These are phyloP conservation scores for Andrena camellia DNA, from an alignment of 2,888 invertebrate genomes.

Conservation along the genomic window DNA sequence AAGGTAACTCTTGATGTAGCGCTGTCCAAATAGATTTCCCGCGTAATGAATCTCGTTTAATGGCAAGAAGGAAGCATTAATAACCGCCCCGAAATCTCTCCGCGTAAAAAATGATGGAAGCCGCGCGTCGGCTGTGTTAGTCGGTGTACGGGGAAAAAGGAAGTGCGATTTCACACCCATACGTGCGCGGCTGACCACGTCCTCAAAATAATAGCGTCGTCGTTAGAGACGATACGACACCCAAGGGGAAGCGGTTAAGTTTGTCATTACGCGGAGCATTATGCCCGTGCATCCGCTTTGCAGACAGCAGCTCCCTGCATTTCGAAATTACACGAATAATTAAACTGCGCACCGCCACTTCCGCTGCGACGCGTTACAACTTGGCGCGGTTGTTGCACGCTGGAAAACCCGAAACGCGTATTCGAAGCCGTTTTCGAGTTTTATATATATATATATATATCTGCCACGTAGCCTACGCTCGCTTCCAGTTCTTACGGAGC, in stretches of 20 bases:
- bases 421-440: neutral
- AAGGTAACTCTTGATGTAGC: neutral
- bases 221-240: conserved; percentile 64
- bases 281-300: conserved; percentile 63
- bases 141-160: conserved; percentile 37
- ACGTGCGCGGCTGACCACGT: conserved; percentile 41
- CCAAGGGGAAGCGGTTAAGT: conserved; percentile 71
- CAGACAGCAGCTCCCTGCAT: conserved; percentile 51
- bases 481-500: neutral
- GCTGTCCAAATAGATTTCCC: conserved; percentile 11
- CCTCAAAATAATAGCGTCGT: conserved; percentile 64
- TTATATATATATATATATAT: neutral
- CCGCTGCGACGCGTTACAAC: conserved; percentile 49
- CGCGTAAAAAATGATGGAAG: conserved; percentile 27
- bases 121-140: neutral
- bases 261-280: conserved; percentile 70
- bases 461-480: neutral
- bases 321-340: conserved; percentile 69
- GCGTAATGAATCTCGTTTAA: conserved; percentile 11
- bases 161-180: conserved; percentile 53
- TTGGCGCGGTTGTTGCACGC: neutral
- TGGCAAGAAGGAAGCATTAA: conserved; percentile 6
- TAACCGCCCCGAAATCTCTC: conserved; percentile 24
- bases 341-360: conserved; percentile 55
- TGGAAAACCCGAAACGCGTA: neutral